A percentile compares a stretch with the other conserved stretches of the same genome.
These are phyloP conservation scores for Sitta carolinensis DNA, from an alignment of 2,797 vertebrate species.

Conservation along the genomic window DNA sequence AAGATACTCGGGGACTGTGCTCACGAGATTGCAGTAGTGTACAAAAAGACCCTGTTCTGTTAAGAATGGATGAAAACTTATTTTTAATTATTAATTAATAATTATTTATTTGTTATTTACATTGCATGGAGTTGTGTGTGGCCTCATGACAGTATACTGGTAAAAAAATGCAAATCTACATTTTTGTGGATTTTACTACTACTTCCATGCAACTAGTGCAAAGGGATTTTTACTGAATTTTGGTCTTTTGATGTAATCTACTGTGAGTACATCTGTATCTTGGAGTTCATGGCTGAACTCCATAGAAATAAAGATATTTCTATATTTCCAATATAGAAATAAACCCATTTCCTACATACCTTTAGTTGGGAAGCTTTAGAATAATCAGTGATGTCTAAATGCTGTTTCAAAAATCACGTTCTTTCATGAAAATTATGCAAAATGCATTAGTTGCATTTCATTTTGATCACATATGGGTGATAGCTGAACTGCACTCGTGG, in stretches of 20 bases:
- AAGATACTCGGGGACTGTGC: neutral
- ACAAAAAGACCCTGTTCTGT: neutral
- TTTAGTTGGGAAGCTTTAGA: neutral
- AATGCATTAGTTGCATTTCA: neutral
- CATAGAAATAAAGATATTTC: too few relatives aligned
- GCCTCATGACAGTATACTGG: neutral
- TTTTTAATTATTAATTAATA: neutral
- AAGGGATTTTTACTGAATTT: neutral
- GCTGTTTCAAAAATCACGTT: neutral
- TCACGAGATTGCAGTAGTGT: neutral
- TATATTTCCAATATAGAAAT: neutral
- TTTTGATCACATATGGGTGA: neutral
- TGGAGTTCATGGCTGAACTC: neutral
- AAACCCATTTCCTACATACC: neutral
- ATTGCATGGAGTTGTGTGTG: neutral
- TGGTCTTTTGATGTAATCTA: neutral
- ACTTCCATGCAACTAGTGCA: neutral
- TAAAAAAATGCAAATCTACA: neutral
- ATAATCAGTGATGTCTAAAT: neutral
- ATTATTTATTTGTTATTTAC: neutral
- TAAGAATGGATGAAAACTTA: neutral
- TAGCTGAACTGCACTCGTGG: neutral
- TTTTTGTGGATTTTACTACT: neutral
- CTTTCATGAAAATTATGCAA: neutral
- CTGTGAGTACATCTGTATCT: neutral